Evolutionary conservation across 2,888 invertebrate genomes (phyloP).

Genomic region (Arctia plantaginis): DNA sequence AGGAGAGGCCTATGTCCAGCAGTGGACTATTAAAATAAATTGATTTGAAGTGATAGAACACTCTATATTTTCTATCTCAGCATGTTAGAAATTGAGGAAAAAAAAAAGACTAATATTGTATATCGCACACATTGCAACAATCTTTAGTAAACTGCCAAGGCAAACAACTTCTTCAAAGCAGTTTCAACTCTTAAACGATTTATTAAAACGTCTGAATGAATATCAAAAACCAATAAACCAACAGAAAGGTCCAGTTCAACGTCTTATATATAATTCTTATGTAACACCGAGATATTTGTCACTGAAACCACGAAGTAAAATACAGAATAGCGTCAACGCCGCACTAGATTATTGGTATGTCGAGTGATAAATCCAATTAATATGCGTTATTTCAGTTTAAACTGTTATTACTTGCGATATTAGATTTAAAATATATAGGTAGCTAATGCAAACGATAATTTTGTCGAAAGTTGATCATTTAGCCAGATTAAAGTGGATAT

Average conservation of each 20-base stretch:
- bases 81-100: neutral
- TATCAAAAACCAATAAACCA: constrained; percentile 16
- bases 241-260: constrained; percentile 21
- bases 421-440: constrained; percentile 48
- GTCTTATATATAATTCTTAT: constrained; percentile 16
- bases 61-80: neutral
- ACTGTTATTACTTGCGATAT: constrained; percentile 52
- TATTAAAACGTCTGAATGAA: constrained; percentile 12
- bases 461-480: constrained; percentile 45
- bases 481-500: constrained; percentile 43
- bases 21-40: too few relatives aligned
- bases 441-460: constrained; percentile 52
- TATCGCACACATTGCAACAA: neutral
- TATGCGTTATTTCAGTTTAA: constrained; percentile 44
- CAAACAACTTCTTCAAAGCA: neutral
- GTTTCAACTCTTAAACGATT: neutral
- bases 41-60: neutral
- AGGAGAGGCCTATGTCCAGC: too few relatives aligned
- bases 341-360: constrained; percentile 38
- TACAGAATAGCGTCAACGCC: constrained; percentile 34
- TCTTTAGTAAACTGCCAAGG: neutral
- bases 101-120: neutral
- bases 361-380: constrained; percentile 46
- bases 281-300: constrained; percentile 30
- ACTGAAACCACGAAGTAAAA: constrained; percentile 28